Base-by-base conservation (phyloP, 2,888 invertebrate genomes). In the Margaritifera margaritifera region DNA sequence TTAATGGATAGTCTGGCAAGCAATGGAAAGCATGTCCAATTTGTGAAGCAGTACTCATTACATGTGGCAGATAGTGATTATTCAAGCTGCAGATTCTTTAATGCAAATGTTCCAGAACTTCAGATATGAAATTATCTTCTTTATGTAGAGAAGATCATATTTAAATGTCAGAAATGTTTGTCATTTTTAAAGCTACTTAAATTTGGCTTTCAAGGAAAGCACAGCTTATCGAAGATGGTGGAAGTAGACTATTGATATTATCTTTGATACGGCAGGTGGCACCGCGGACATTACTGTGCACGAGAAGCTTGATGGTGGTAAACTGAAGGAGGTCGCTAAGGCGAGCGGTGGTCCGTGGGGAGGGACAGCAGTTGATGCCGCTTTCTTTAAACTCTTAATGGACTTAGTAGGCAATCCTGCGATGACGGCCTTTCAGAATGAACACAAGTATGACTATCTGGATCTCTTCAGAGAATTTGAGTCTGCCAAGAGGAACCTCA, bases 381-480 rank as follows among this genome's bases (percentile, higher is more conserved):
- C 68, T 18, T 75, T 72, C 50, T 61, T 65, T 19, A 55, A 66
- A 5, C 62, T 70, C 24, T 54, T 75, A 19, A 62, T 64, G 50
- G 66, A 71, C 18, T 58, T 72, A 6, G 57, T 74, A 6, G 77
- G 77, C 6, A 50, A 59, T 25, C 70, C 70, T 20, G 66, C 72
- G 25, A 54, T 77, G 53, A 57, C 62, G 50, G 61, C 63, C 27
- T 74, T 74, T 31, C 60, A 67, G 18, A 61, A 68, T 22, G 69
- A 77, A 53, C 61, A 68, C 27, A 50, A 68, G 1, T 56, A 58
- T 53, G 74, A 74, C 27, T 61, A 68, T 25, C 62, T 74, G 20
- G 72, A 74, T 24, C 57, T 77, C 50, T 57, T 77, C 18, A 68
- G 63, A 55, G 71, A 74, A 22, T 77, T 77, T 64, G 77, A 77